Evolutionary conservation across 2,113 vertebrate genomes (phyloP), one percentile per base, ranked within the genome.

Genomic region (Neolamprologus brichardi): DNA sequence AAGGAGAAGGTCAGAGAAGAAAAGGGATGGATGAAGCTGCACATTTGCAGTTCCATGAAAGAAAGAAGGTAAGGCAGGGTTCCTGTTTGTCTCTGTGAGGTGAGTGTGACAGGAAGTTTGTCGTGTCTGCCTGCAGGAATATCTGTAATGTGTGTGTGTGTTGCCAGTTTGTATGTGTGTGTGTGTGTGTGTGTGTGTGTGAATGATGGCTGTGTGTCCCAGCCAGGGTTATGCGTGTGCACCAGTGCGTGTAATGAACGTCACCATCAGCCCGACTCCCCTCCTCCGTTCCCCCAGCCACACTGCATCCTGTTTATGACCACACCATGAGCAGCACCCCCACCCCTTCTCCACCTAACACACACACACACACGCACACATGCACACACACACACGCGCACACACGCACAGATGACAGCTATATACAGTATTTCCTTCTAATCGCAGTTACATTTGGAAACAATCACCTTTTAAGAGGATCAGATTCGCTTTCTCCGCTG

Each of bases 211-310:
- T 87, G 80, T 83, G 87, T 81, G 87, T 88, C 78, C 86, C 87
- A 89, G 84, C 53, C 49, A 7, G 62, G 85, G 93, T 88, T 89
- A 88, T 90, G 89, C 86, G 92, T 90, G 95, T 86, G 90, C 94
- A 94, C 64, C 32, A 88, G 88, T 92, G 95, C 94, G 86, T 96
- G 95, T 96, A 96, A 97, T 96, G 95, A 96, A 96, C 93, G 92
- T 84, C 88, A 91, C 88, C 34, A 17, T 85, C 53, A 78, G 54
- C 39, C 64, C 51, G 1, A 54, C 39, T 58, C 37, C 86, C 28
- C 78, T 37, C 39, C 41, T 28, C 44, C 28, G 15, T 81, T 83
- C 34, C 79, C 64, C 86, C 83, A 81, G 70, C 84, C 87, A 85
- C 83, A 56, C 53, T 82, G 88, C 87, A 87, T 89, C 79, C 84